Base-by-base conservation (phyloP, 53 echinoderm and acorn worm genomes). In the Crossaster papposus region DNA sequence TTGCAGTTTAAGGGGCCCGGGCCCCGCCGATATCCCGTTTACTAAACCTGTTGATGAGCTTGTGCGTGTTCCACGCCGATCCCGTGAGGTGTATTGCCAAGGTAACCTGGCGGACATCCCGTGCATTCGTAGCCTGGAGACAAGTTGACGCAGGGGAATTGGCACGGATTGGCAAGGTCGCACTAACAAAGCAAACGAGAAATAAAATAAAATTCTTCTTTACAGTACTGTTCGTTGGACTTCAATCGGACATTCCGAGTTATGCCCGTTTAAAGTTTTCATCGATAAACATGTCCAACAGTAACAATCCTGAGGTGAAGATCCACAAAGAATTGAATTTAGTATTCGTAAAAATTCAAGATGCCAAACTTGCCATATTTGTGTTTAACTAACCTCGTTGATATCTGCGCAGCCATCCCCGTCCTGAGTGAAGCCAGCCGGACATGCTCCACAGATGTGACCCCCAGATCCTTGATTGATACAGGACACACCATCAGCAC, bases 41-140 rank as follows among this genome's bases (percentile, higher is more conserved):
- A n/a, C n/a, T n/a, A n/a, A n/a, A 97, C 95, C 90, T 97, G 97
- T 33, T 71, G 50, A 77, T 91, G 94, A 51, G 91, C 91, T 20
- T 91, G 63, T 15, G 95, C 97, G 80, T 97, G 94, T 0, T 91
- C 95, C 22, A 95, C 72, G 4, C 97, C 97, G 28, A 95, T 95
- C 2, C 94, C 97, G 93, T 97, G 97, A 28, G 97, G 95, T 31
- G 97, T 97, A 30, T 88, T 70, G 2, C 97, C 97, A 8, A 37
- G 70, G 54, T 94, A 97, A 51, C 97, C 97, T 55, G 91, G 85
- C n/a, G 95, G 95, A 70, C 97, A 97, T 12, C 93, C 94, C n/a
- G 88, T 90, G 44, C 97, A 97, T 72, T 97, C 97, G 84, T 94
- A 97, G 8, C 97, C 97, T n/a, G 95, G 95, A 70, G 86, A 90